Evolutionary conservation across 2,888 invertebrate genomes (phyloP), one percentile per base, ranked within the genome.

Genomic region (Phortica okadai): DNA sequence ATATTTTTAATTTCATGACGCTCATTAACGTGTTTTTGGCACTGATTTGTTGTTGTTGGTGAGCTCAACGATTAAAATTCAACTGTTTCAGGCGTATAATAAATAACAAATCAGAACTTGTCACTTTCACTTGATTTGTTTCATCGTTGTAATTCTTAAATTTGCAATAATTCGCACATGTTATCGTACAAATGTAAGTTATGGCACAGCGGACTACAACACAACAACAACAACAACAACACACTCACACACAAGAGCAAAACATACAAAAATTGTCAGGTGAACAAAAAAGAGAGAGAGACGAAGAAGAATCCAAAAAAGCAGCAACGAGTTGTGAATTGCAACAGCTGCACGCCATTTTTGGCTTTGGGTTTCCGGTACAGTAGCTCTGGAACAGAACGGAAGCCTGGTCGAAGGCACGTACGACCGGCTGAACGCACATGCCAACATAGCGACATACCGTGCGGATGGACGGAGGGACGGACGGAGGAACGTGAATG

Each of bases 91-190:
- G 21, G 21, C 21, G 21, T 21, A 21, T 21, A 21, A 56, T 16
- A 56, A 56, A 6, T n/a, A 56, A 56, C 3, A 56, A 56, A 56
- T 56, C 6, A 7, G 16, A 56, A 10, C 16, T 16, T n/a, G 14
- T 56, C n/a, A 56, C 33, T 33, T 33, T 33, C 33, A 5, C 33
- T 33, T 33, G 33, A 33, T 33, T 33, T 33, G 33, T 33, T 33
- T 33, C 33, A 33, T 33, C 21, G 21, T 33, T 33, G 33, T 33
- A 33, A 33, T 33, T 33, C 33, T 33, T 33, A 33, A 33, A 33
- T 4, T 33, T 79, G 80, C 81, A 86, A 86, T 85, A 84, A 85
- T 81, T 84, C 78, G 79, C 86, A 86, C 80, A 82, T 85, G 84
- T 82, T 78, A 80, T 84, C 80, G 75, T 80, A 75, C 78, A 82